Evolutionary conservation across 2,113 vertebrate genomes (phyloP).

Genomic region (Pionites leucogaster): DNA sequence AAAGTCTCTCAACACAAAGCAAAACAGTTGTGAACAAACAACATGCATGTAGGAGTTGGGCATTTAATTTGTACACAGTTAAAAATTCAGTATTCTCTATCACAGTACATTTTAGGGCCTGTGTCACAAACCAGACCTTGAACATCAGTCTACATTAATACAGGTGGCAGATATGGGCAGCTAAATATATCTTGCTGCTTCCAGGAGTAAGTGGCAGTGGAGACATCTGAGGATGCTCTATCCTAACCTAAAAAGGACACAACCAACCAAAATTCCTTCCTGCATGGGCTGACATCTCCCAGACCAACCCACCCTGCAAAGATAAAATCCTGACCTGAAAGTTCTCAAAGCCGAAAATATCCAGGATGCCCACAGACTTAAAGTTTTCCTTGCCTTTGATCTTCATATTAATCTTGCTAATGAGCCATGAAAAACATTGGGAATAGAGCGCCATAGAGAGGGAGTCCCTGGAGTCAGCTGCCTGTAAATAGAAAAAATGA

Average conservation of each 20-base stretch:
- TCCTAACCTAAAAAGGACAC: neutral
- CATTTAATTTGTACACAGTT: neutral
- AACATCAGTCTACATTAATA: neutral
- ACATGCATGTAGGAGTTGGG: neutral
- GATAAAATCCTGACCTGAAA: slow-evolving; percentile 81
- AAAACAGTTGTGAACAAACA: neutral
- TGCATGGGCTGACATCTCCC: neutral
- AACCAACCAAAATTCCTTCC: neutral
- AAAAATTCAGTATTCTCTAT: neutral
- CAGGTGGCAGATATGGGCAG: neutral
- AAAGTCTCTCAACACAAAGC: neutral
- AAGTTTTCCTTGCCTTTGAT: slow-evolving; percentile 92
- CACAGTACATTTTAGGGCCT: neutral
- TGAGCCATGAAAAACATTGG: slow-evolving; percentile 93
- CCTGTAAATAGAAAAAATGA: slow-evolving; percentile 70
- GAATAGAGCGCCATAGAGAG: slow-evolving; percentile 93
- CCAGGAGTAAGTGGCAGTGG: neutral
- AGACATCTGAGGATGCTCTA: neutral
- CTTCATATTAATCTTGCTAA: slow-evolving; percentile 88
- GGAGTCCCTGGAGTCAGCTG: slow-evolving; percentile 89
- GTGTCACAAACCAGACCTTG: neutral
- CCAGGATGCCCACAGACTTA: slow-evolving; percentile 93
- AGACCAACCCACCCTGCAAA: neutral
- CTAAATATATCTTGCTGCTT: neutral
- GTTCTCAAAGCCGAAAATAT: slow-evolving; percentile 95